phyloP scores from a whole-genome alignment of 2,113 vertebrate species.

The Rhabdomys dilectus region DNA sequence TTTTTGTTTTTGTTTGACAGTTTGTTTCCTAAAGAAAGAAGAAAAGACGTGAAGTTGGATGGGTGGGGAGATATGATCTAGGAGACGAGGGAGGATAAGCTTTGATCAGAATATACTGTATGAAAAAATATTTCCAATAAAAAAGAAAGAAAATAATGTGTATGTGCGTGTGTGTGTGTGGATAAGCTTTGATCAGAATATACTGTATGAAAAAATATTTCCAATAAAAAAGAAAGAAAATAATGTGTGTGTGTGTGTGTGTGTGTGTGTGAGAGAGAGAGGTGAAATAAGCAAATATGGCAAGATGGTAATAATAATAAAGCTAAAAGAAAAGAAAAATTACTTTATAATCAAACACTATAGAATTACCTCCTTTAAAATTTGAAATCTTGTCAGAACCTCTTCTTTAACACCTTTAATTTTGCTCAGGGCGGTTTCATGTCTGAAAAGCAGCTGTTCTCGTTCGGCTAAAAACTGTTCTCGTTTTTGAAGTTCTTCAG shows the following conservation, averaged over 20 bases:
- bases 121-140: neutral
- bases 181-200: neutral
- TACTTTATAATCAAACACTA: neutral
- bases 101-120: neutral
- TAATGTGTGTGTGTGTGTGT: neutral
- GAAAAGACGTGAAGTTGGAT: neutral
- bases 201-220: neutral
- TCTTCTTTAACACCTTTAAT: slow-evolving; percentile 89
- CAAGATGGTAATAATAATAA: slow-evolving; percentile 25
- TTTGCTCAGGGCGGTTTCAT: slow-evolving; percentile 88
- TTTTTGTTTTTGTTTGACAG: neutral
- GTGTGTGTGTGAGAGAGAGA: neutral
- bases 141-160: neutral
- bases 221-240: neutral
- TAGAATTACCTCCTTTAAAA: slow-evolving; percentile 89
- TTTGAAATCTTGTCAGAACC: slow-evolving; percentile 85
- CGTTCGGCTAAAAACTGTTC: slow-evolving; percentile 86
- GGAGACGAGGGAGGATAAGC: neutral
- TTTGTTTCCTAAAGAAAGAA: neutral
- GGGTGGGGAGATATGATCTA: neutral
- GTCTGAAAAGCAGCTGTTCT: slow-evolving; percentile 87
- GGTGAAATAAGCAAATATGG: neutral
- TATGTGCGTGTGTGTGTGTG: no score
- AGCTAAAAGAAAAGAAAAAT: slow-evolving; percentile 11
- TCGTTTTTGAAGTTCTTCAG: slow-evolving; percentile 88